phyloP scores from a whole-genome alignment of 2,113 vertebrate species.

The Zosterops hypoxanthus region DNA sequence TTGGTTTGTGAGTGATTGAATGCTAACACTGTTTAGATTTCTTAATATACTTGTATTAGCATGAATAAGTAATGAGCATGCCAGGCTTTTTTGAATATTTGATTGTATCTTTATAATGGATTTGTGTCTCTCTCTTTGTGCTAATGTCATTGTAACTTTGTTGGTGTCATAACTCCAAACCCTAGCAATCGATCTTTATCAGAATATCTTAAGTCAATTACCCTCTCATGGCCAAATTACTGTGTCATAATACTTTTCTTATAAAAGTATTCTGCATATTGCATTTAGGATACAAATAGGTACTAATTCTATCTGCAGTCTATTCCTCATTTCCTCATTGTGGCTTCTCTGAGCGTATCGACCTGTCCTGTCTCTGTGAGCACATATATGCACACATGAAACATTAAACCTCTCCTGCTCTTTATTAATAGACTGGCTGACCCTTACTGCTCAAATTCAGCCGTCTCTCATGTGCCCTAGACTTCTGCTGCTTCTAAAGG shows the following conservation, averaged over 20 bases:
- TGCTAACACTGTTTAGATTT: conserved; percentile 93
- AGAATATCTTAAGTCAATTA: conserved; percentile 87
- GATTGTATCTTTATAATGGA: conserved; percentile 95
- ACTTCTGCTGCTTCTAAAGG: conserved; percentile 5
- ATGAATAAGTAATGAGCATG: conserved; percentile 96
- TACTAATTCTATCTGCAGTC: conserved; percentile 16
- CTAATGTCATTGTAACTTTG: conserved; percentile 87
- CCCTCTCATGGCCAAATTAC: conserved; percentile 68
- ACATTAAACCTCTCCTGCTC: not conserved
- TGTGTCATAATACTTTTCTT: conserved; percentile 54
- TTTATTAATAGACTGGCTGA: not conserved
- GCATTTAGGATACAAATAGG: conserved; percentile 49
- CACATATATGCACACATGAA: not conserved
- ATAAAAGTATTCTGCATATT: conserved; percentile 18
- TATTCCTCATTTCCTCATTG: conserved; percentile 22
- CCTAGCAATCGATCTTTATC: conserved; percentile 91
- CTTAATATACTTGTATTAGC: conserved; percentile 99
- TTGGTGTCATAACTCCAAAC: conserved; percentile 86
- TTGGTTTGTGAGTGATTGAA: conserved; percentile 95
- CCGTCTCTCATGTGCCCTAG: not conserved
- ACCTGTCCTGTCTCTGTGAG: not conserved
- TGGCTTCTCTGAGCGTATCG: not conserved
- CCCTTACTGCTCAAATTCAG: not conserved
- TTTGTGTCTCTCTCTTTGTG: conserved; percentile 87
- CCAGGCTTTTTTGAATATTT: conserved; percentile 95